Evolutionary conservation across 2,888 invertebrate genomes (phyloP), one percentile per base, ranked within the genome.

Genomic region (Himalopsyche tibetana): DNA sequence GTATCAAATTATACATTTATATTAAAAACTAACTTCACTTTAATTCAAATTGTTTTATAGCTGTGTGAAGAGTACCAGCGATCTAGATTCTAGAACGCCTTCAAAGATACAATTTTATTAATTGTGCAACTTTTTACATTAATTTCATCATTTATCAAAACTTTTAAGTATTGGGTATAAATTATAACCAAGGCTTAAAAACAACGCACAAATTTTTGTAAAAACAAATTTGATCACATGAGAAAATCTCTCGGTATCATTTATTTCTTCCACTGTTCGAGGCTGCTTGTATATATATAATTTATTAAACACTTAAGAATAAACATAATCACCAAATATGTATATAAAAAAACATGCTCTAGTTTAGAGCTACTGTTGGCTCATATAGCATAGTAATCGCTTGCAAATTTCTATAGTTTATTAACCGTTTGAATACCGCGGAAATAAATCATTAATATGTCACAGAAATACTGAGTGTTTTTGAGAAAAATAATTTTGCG

Each of bases 191-290:
- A 63, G 63, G 63, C 6, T 63, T 19, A 19, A 63, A 63, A 63
- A 63, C 63, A 63, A 63, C n/a, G 2, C 9, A 19, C 11, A 63
- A 9, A 9, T 63, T 56, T 63, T 63, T 9, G 19, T 19, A 63
- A 19, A 63, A 63, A 63, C 63, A 63, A 28, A 19, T 63, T 6
- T 63, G 56, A 56, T 56, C n/a, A 56, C 56, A 56, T 56, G 56
- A 56, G 56, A 56, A 56, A 56, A n/a, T 56, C 5, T 56, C 8
- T 19, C 2, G 19, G 63, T 19, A 11, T 19, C 11, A 63, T 63
- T 56, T n/a, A 56, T 63, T 63, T 63, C 28, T 4, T 28, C 19
- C 19, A 19, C n/a, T 19, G 19, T 63, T 63, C 19, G 28, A 63
- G 63, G 63, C 28, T 63, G 11, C 8, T 9, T 19, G 19, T 11